Conservation (phyloP, 2,113 vertebrate genomes). For the Malaclemys terrapin region DNA sequence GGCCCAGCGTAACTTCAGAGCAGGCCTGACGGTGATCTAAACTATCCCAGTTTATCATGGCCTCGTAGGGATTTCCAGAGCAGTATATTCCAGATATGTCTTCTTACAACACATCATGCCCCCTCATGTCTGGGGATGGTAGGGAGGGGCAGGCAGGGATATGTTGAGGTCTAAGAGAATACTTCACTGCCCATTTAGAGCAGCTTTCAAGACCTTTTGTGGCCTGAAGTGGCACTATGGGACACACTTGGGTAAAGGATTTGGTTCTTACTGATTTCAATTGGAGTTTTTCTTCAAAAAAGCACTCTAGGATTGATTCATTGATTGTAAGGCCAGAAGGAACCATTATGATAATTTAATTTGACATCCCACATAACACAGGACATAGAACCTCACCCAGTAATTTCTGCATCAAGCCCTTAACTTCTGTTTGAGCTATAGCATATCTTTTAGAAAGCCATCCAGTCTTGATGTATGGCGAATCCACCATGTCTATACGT, state of each 20-base stretch:
- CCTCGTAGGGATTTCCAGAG: background rate
- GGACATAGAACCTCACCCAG: background rate
- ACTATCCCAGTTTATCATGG: background rate
- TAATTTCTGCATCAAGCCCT: background rate
- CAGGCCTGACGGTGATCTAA: background rate
- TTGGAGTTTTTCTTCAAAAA: background rate
- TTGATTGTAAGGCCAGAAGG: background rate
- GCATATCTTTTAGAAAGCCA: background rate
- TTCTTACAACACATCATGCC: accelerated
- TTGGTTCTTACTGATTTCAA: background rate
- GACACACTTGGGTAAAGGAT: background rate
- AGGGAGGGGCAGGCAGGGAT: background rate
- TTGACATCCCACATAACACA: background rate
- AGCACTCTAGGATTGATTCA: background rate
- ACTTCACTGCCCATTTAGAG: background rate
- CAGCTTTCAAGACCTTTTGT: background rate
- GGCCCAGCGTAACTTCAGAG: background rate
- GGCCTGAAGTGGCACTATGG: background rate
- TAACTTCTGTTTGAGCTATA: background rate
- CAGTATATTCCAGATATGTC: background rate
- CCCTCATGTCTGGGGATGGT: background rate
- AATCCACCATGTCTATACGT: background rate
- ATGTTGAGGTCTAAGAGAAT: background rate
- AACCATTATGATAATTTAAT: background rate
- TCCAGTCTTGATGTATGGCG: background rate